Conservation (phyloP, 2,888 invertebrate species). For the Dastarcus helophoroides region DNA sequence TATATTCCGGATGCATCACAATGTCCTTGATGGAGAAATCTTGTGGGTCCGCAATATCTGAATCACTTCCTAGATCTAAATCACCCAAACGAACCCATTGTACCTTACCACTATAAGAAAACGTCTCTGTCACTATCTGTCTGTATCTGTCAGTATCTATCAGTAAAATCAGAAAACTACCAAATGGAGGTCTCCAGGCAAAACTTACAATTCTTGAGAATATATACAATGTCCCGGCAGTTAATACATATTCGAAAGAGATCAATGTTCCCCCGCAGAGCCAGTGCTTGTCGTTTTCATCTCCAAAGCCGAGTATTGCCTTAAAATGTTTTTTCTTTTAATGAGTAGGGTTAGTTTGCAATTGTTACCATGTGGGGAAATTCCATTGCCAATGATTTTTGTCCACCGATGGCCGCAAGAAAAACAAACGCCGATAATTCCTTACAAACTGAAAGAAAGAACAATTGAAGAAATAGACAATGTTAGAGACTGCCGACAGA, state of each 20-base stretch:
- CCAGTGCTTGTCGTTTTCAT: slow-evolving; percentile 33
- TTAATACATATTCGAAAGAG: slow-evolving; percentile 46
- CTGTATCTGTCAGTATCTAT: too few species aligned
- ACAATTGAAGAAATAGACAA: too few species aligned
- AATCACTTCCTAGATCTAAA: slow-evolving; percentile 10
- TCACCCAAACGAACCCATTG: slow-evolving; percentile 14
- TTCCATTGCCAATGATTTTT: slow-evolving; percentile 14
- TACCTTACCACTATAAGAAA: slow-evolving; percentile 12
- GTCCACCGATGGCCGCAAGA: slow-evolving; percentile 14
- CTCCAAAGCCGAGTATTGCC: slow-evolving; percentile 19
- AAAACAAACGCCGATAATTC: too few species aligned
- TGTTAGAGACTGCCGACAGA: too few species aligned
- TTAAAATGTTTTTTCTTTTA: slow-evolving; percentile 8
- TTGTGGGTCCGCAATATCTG: slow-evolving; percentile 31
- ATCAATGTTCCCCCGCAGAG: slow-evolving; percentile 53
- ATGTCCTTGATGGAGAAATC: slow-evolving; percentile 19
- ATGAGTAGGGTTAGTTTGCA: background rate
- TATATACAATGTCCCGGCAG: slow-evolving; percentile 50
- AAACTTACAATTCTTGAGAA: slow-evolving; percentile 13
- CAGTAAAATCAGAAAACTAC: too few species aligned
- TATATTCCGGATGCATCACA: slow-evolving; percentile 32
- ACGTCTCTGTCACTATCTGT: too few species aligned
- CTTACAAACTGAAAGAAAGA: too few species aligned
- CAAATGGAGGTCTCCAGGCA: too few species aligned
- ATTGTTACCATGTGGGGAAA: slow-evolving; percentile 23